Base-by-base conservation (phyloP, 2,113 vertebrate species). In the Oncorhynchus gorbuscha region DNA sequence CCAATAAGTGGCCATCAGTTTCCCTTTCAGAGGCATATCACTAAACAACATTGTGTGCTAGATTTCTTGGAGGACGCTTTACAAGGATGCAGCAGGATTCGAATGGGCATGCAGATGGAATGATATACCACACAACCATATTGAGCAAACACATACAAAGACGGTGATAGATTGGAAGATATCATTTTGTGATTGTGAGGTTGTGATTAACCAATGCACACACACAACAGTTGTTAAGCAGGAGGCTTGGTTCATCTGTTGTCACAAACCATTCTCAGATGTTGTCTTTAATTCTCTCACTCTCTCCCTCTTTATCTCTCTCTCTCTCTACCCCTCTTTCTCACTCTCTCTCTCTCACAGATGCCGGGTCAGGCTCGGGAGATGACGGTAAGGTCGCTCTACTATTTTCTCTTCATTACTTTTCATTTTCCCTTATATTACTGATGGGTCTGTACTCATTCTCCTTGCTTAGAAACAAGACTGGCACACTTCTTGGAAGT, bases 361-460 rank as follows among this genome's bases (percentile, higher is more conserved):
- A 95, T 91, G 90, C 93, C 0, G 95, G 94, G 84, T 95, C 94
- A 49, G 95, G 95, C 88, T 96, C 95, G 79, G 95, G 95, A 80
- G 94, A 94, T 3, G 94, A 93, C 92, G 95, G 95, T 96, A 95
- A 90, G 94, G 80, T 49, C 32, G 64, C 32, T 59, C 30, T 68
- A 32, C 67, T 49, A 32, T 58, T 65, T 48, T 35, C 24, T 58
- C n/a, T 59, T 6, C n/a, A 58, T 9, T 64, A 22, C 3, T 13
- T 73, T 61, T 58, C 45, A 45, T 45, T 11, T 3, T 45, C 39
- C 2, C 9, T 45, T 45, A 45, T 45, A 45, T 9, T 45, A 45
- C 39, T 11, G 26, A 20, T 45, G 39, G 11, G 11, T 45, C 39
- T 45, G 9, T 11, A 45, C 9, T 45, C 39, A 18, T 55, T 55